Evolutionary conservation across 2,888 invertebrate genomes (phyloP).

Genomic region (Machimus atricapillus): DNA sequence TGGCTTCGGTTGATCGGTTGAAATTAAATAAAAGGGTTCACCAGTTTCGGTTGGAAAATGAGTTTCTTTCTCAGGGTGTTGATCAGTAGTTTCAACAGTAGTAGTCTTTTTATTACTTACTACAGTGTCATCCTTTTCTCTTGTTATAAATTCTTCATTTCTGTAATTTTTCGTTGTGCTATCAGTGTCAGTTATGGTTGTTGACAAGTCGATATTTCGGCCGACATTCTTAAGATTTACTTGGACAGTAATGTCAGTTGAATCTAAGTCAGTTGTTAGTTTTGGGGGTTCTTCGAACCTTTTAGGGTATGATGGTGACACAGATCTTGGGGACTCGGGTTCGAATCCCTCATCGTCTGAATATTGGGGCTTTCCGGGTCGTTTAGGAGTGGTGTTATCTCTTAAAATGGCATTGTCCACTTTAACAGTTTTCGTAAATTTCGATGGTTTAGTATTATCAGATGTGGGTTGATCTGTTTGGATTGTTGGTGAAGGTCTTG

Average conservation of each 20-base stretch:
- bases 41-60: slow-evolving; percentile 35
- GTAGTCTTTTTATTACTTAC: background rate
- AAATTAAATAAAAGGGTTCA: slow-evolving; percentile 49
- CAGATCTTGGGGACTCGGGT: slow-evolving; percentile 52
- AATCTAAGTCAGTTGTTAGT: slow-evolving; percentile 16
- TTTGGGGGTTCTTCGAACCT: slow-evolving; percentile 64
- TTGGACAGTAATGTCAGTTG: slow-evolving; percentile 23
- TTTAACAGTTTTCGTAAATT: slow-evolving; percentile 34
- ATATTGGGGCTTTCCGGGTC: slow-evolving; percentile 41
- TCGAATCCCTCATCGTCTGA: slow-evolving; percentile 51
- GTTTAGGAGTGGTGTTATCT: slow-evolving; percentile 22
- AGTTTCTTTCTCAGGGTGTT: background rate
- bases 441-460: slow-evolving; percentile 1
- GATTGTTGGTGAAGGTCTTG: background rate
- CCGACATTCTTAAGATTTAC: slow-evolving; percentile 24
- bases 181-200: background rate
- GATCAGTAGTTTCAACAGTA: background rate
- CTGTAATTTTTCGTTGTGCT: background rate
- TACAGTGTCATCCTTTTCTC: background rate
- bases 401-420: background rate
- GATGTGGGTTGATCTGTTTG: background rate
- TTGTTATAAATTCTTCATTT: slow-evolving; percentile 28
- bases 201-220: background rate
- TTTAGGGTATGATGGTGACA: slow-evolving; percentile 66
- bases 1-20: slow-evolving; percentile 48